A percentile compares a stretch with the other conserved stretches of the same genome.
Evolutionary conservation across 2,888 invertebrate species (phyloP).

Genomic region (Torymus aiolomorphi): DNA sequence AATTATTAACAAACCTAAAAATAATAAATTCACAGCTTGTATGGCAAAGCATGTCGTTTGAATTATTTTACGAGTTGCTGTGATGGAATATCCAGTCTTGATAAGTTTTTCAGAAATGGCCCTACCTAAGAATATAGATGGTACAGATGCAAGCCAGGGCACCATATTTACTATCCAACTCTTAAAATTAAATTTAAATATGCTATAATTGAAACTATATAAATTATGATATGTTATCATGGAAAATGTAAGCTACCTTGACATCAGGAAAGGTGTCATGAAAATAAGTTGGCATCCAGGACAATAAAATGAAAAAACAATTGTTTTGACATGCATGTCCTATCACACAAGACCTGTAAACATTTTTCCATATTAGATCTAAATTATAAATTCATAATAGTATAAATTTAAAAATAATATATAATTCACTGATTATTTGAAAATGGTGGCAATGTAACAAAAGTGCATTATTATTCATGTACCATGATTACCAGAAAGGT

Average conservation of each 20-base stretch:
- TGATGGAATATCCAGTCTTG: constrained; percentile 77
- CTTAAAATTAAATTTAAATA: constrained; percentile 63
- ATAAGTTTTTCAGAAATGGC: constrained; percentile 80
- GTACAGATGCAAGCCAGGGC: constrained; percentile 82
- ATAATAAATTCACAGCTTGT: constrained; percentile 77
- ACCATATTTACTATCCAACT: constrained; percentile 86
- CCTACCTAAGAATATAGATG: constrained; percentile 81
- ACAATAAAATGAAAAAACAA: constrained; percentile 83
- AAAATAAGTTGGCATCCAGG: constrained; percentile 86
- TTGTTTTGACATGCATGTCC: constrained; percentile 85
- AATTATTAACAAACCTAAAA: constrained; percentile 71
- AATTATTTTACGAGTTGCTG: constrained; percentile 77
- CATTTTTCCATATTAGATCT: background rate
- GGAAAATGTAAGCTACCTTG: constrained; percentile 71
- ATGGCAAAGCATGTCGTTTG: constrained; percentile 77
- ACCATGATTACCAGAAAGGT: constrained; percentile 79
- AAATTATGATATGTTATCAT: constrained; percentile 19
- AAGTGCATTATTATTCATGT: constrained; percentile 53
- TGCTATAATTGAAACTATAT: constrained; percentile 14
- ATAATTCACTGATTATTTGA: background rate
- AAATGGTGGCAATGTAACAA: constrained; percentile 13
- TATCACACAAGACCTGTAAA: constrained; percentile 80
- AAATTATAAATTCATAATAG: too few relatives aligned
- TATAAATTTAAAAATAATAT: constrained; percentile 1
- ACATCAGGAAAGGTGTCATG: constrained; percentile 83